phyloP scores from a whole-genome alignment of 1,140 invertebrate species.

The Drosophila ambigua region DNA sequence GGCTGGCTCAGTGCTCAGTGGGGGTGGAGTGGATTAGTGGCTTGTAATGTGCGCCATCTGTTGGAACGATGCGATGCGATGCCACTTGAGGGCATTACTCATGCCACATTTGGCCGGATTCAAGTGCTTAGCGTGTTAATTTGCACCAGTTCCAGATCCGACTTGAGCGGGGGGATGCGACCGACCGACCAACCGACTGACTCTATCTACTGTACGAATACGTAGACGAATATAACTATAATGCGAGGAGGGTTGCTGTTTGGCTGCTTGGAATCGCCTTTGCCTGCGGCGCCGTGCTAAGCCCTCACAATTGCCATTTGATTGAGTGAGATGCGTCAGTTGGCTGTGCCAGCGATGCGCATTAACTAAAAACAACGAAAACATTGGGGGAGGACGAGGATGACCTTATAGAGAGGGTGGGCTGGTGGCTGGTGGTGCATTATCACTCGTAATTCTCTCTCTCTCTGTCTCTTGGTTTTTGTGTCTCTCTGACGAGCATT shows the following conservation, averaged over 20 bases:
- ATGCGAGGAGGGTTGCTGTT: constrained; percentile 11
- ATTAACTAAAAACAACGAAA: constrained; percentile 35
- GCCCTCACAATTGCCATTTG: constrained; percentile 80
- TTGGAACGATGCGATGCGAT: constrained; percentile 8
- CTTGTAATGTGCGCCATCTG: constrained; percentile 76
- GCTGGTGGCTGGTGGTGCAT: constrained; percentile 46
- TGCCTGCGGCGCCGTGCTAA: constrained; percentile 57
- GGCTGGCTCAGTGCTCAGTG: background rate
- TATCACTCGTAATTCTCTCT: constrained; percentile 31
- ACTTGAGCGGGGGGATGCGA: constrained; percentile 29
- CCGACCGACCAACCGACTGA: background rate
- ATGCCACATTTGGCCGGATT: constrained; percentile 78
- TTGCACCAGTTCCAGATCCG: constrained; percentile 56
- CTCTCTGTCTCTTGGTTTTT: too few species aligned
- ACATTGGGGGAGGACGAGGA: constrained; percentile 1
- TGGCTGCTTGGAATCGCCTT: constrained; percentile 22
- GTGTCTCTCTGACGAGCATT: constrained; percentile 68
- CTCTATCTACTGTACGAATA: constrained; percentile 18
- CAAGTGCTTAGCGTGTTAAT: constrained; percentile 81
- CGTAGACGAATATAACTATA: constrained; percentile 5
- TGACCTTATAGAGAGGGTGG: constrained; percentile 53
- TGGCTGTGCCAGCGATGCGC: constrained; percentile 46
- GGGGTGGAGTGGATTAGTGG: constrained; percentile 59
- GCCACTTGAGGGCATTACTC: constrained; percentile 80
- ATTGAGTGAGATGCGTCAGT: constrained; percentile 76